Evolutionary conservation across 1,140 invertebrate species (phyloP), one percentile per base, ranked within the genome.

Genomic region (Macrosteles quadrilineatus): DNA sequence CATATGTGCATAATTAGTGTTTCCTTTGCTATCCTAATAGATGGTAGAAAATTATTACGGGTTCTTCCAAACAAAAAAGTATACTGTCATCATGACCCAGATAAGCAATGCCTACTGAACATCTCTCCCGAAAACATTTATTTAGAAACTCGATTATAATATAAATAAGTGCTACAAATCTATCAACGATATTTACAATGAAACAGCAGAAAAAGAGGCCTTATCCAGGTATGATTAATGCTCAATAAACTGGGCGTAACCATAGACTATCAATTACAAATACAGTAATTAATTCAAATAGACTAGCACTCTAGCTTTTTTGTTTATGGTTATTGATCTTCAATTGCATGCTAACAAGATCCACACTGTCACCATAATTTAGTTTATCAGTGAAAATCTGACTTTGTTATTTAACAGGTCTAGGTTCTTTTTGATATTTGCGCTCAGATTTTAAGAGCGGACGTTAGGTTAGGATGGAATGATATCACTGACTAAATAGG

Each of bases 151-250:
- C 4, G 14, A 6, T 6, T 36, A 4, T 6, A 36, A 36, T 36
- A 6, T 36, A 36, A 36, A 36, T 14, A 36, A 36, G 14, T 36
- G 14, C 32, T 14, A 6, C 4, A 6, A 3, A 50, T 9, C 21
- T 11, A 50, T 50, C 47, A 23, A n/a, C 21, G 17, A 23, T 9
- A 50, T n/a, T n/a, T n/a, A n/a, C n/a, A 23, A 50, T 50, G 47
- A 50, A 50, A 50, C 47, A 50, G n/a, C 47, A 50, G 17, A 50
- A 50, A 23, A 50, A 50, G 21, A 50, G 47, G 21, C 17, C 47
- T 50, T 23, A 50, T n/a, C 47, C 47, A 19, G 47, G 47, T 50
- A 50, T 50, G 47, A n/a, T 43, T 9, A 43, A 11, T 43, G 9
- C 36, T 11, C 9, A 43, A 11, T 43, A 17, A 11, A 11, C 9